Percentiles rank a stretch among this genome's conserved stretches.
Conservation (phyloP, 2,797 vertebrate genomes). For the Epinephelus coioides region DNA sequence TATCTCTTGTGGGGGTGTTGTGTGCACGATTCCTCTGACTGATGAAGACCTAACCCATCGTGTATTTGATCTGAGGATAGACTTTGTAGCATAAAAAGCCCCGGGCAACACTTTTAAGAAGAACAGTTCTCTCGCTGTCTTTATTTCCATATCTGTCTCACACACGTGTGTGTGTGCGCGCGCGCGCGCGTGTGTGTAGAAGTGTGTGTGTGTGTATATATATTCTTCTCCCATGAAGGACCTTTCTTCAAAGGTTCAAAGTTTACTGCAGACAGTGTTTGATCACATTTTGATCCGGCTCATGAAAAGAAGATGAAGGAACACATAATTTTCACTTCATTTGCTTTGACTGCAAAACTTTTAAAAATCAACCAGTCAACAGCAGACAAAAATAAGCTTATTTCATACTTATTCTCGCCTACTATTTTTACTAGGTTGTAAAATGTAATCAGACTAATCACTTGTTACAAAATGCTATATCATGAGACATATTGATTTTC, state of each 20-base stretch:
- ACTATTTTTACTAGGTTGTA: neutral
- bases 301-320: conserved; percentile 56
- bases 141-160: conserved; percentile 45
- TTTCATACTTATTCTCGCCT: neutral
- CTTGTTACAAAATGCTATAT: conserved; percentile 2
- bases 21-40: conserved; percentile 26
- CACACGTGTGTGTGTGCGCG: neutral
- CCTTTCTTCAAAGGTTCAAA: conserved; percentile 71
- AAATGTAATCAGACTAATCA: neutral
- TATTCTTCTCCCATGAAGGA: conserved; percentile 46
- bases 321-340: conserved; percentile 54
- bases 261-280: conserved; percentile 65
- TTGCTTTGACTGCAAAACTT: conserved; percentile 55
- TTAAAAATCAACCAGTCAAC: conserved; percentile 37
- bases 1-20: conserved; percentile 32
- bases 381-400: conserved; percentile 17
- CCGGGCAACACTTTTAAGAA: conserved; percentile 68
- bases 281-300: conserved; percentile 64
- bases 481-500: conserved; percentile 4
- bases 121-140: conserved; percentile 48
- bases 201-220: neutral
- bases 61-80: conserved; percentile 66
- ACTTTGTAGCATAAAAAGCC: conserved; percentile 67
- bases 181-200: neutral
- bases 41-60: conserved; percentile 62